Conservation (phyloP, 1,140 invertebrate species). For the Drosophila neocordata region DNA sequence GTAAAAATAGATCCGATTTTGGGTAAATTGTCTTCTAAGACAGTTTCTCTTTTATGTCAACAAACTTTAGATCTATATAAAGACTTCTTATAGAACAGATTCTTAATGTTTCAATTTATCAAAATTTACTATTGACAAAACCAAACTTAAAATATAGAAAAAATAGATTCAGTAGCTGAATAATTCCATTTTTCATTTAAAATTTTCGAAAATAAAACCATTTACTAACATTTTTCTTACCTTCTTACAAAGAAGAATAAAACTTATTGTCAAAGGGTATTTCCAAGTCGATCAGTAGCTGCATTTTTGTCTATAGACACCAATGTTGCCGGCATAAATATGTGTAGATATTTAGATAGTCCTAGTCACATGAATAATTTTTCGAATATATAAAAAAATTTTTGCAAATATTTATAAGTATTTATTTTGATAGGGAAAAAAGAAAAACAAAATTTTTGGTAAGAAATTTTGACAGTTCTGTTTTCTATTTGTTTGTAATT, state of each 20-base stretch:
- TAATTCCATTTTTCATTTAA: not conserved
- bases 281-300: not conserved
- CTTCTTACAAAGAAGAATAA: too few species aligned
- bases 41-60: too few species aligned
- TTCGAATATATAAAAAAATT: conserved; percentile 16
- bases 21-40: too few species aligned
- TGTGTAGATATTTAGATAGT: conserved; percentile 27
- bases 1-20: too few species aligned
- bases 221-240: too few species aligned
- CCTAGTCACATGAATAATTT: conserved; percentile 19
- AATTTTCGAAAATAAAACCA: not conserved
- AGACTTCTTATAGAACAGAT: too few species aligned
- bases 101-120: too few species aligned
- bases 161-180: not conserved
- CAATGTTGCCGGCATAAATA: conserved; percentile 33
- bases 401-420: conserved; percentile 53
- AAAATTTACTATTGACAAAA: too few species aligned
- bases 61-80: too few species aligned
- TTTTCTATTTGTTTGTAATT: conserved; percentile 27
- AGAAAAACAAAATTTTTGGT: not conserved
- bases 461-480: conserved; percentile 39
- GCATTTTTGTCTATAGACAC: not conserved
- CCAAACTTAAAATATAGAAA: not conserved
- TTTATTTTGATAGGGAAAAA: conserved; percentile 12
- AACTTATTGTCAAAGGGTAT: conserved; percentile 30